Evolutionary conservation across 2,797 vertebrate genomes (phyloP).

Genomic region (Paramormyrops hopkinsi): DNA sequence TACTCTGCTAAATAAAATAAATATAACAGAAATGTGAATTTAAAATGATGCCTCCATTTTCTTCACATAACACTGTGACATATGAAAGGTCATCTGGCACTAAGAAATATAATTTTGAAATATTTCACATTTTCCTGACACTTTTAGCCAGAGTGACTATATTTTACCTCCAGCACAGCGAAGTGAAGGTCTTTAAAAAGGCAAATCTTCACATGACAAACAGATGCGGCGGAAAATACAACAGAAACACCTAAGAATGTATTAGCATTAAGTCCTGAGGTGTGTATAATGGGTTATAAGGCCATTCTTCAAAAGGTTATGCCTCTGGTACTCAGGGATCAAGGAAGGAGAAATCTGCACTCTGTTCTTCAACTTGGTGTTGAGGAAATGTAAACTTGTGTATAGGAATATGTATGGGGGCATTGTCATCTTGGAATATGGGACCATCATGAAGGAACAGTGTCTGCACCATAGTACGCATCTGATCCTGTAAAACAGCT

Average conservation of each 20-base stretch:
- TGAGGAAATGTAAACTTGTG: background rate
- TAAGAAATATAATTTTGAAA: background rate
- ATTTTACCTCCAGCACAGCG: background rate
- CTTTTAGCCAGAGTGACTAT: background rate
- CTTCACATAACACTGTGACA: background rate
- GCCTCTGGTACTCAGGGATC: background rate
- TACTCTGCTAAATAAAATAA: background rate
- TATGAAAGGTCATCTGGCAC: background rate
- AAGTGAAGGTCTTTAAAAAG: background rate
- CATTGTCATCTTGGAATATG: background rate
- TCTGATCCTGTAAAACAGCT: background rate
- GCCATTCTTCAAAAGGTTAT: background rate
- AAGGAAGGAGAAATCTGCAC: background rate
- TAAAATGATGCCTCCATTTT: background rate
- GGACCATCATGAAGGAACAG: background rate
- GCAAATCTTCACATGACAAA: background rate
- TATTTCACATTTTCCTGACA: background rate
- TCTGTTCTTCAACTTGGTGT: background rate
- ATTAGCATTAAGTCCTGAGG: background rate
- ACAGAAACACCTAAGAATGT: background rate
- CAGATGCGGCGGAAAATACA: background rate
- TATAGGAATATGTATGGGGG: background rate
- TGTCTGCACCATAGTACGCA: background rate
- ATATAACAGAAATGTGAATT: background rate
- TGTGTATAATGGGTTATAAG: background rate